phyloP scores from a whole-genome alignment of 2,888 invertebrate species.

The Drosophila mimetica region DNA sequence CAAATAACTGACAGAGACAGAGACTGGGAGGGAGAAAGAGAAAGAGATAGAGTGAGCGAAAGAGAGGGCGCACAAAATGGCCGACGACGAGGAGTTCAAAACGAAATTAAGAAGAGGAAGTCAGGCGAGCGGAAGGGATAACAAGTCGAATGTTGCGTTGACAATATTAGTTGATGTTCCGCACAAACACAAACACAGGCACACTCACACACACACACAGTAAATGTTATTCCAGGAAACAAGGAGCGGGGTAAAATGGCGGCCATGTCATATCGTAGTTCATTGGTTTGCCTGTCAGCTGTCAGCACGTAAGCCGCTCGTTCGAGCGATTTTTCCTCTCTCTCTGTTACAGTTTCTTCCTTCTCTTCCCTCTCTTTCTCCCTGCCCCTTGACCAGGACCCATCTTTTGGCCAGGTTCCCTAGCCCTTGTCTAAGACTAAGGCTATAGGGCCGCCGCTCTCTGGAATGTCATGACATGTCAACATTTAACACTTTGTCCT shows the following conservation, averaged over 20 bases:
- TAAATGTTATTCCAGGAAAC: slow-evolving; percentile 56
- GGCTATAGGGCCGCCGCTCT: slow-evolving; percentile 54
- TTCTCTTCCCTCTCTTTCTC: background rate
- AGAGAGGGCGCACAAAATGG: slow-evolving; percentile 65
- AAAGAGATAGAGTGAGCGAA: slow-evolving; percentile 12
- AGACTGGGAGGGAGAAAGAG: slow-evolving; percentile 46
- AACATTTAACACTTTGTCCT: slow-evolving; percentile 79
- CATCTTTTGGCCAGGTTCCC: slow-evolving; percentile 30
- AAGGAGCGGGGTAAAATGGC: slow-evolving; percentile 32
- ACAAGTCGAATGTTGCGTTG: slow-evolving; percentile 77
- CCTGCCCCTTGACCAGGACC: slow-evolving; percentile 52
- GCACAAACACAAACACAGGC: slow-evolving; percentile 47
- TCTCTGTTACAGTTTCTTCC: background rate
- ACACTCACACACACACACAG: slow-evolving; percentile 23
- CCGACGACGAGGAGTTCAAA: slow-evolving; percentile 70
- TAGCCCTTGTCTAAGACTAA: slow-evolving; percentile 25
- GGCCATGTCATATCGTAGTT: slow-evolving; percentile 70
- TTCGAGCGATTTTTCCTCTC: slow-evolving; percentile 47
- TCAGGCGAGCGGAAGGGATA: slow-evolving; percentile 75
- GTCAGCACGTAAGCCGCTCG: slow-evolving; percentile 75
- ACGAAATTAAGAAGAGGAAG: slow-evolving; percentile 68
- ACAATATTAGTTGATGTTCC: slow-evolving; percentile 75
- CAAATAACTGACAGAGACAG: slow-evolving; percentile 69
- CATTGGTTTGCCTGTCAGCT: slow-evolving; percentile 78
- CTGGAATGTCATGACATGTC: slow-evolving; percentile 78